A percentile compares a stretch with the other conserved stretches of the same genome.
phyloP scores from a whole-genome alignment of 2,888 invertebrate genomes.

The Napeogenes inachia region DNA sequence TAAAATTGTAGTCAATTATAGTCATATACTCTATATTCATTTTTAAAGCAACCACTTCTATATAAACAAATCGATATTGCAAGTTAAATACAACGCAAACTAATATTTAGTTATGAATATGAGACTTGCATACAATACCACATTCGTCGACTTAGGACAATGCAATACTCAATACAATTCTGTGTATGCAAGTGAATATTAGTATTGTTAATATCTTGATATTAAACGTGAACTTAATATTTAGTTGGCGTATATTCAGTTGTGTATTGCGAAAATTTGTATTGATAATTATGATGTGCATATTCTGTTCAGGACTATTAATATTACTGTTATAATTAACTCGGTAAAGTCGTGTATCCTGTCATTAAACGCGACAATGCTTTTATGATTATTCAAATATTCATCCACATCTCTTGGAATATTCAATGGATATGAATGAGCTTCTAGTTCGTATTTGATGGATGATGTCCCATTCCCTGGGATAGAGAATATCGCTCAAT shows the following conservation, averaged over 20 bases:
- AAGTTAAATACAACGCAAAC: too few species aligned
- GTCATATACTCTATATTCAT: too few species aligned
- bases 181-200: not conserved
- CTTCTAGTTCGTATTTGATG: too few species aligned
- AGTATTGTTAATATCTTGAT: too few species aligned
- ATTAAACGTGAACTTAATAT: too few species aligned
- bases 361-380: conserved; percentile 19
- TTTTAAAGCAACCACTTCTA: too few species aligned
- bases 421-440: not conserved
- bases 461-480: too few species aligned
- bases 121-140: conserved; percentile 18
- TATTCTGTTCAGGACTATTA: not conserved
- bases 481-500: too few species aligned
- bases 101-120: not conserved
- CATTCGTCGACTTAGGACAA: conserved; percentile 21
- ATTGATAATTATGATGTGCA: not conserved
- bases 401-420: conserved; percentile 1
- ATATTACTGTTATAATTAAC: conserved; percentile 17
- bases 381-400: conserved; percentile 7
- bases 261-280: not conserved
- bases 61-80: too few species aligned
- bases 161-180: conserved; percentile 16
- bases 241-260: too few species aligned
- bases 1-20: too few species aligned
- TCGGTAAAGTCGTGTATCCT: conserved; percentile 20